Evolutionary conservation across 2,797 vertebrate genomes (phyloP), one percentile per base, ranked within the genome.

Genomic region (Gorsachius magnificus): DNA sequence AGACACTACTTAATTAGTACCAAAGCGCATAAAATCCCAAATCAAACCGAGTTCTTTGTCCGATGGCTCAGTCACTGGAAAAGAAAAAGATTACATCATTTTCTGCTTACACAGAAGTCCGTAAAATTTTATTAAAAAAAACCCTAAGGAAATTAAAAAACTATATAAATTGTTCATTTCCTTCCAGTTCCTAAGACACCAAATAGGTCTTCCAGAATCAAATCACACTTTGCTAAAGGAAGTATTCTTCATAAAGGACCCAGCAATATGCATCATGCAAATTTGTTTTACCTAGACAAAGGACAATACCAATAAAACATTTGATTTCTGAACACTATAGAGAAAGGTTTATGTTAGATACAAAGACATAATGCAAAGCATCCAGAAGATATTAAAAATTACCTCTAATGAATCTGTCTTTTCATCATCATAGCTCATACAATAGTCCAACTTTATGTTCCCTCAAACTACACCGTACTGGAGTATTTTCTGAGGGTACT

Each of bases 1-100:
- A 96, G 95, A 95, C 89, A 94, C 88, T 87, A 87, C 81, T 95
- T 96, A 95, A 96, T 96, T 96, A 94, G 75, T 51, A 94, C 38
- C 54, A 78, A 95, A 95, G 89, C 21, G 10, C 46, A 91, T 94
- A 95, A 95, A 97, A 92, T 68, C 46, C 61, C 61, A 95, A 87
- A 87, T 76, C 78, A 91, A 95, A 87, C 1, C 1, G 0, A 94
- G 50, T 48, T 83, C 78, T 75, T 91, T 94, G 84, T 92, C 66
- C 86, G 89, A 29, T 1, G 0, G 63, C 13, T 92, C 65, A 89
- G 79, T 35, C 78, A 81, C 36, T 76, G 82, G 70, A 68, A 89
- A 84, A 83, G 18, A 77, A 71, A 78, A 87, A 80, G 61, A 89
- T 82, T 11, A 91, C 54, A 86, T 83, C 11, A 87, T 85, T 85